Evolutionary conservation across 2,888 invertebrate species (phyloP).

Genomic region (Chydorus sphaericus): DNA sequence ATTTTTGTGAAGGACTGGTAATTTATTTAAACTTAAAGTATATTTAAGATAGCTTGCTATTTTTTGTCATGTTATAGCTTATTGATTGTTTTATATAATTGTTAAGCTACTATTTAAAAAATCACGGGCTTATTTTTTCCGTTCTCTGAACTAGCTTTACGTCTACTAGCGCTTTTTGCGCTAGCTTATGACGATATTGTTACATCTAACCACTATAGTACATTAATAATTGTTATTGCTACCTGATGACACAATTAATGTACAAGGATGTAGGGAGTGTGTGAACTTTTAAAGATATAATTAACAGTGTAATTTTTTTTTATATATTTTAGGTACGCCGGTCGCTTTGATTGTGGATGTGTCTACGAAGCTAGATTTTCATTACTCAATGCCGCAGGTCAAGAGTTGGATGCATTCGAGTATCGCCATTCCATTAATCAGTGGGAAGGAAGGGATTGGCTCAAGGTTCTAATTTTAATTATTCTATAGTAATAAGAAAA

Average conservation of each 20-base stretch:
- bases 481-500: not conserved
- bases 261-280: too few relatives aligned
- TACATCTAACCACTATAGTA: too few relatives aligned
- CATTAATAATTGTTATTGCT: too few relatives aligned
- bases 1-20: constrained; percentile 36
- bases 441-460: constrained; percentile 29
- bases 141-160: too few relatives aligned
- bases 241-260: too few relatives aligned
- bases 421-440: constrained; percentile 22
- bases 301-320: not conserved
- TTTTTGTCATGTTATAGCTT: not conserved
- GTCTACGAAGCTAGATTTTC: constrained; percentile 27
- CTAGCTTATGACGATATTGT: too few relatives aligned
- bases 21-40: constrained; percentile 9
- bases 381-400: constrained; percentile 24
- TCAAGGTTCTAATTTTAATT: constrained; percentile 23
- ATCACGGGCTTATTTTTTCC: not conserved
- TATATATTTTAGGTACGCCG: constrained; percentile 27
- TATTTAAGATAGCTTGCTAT: constrained; percentile 1
- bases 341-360: constrained; percentile 35
- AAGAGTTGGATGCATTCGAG: constrained; percentile 20
- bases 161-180: too few relatives aligned
- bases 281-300: too few relatives aligned
- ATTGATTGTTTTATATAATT: too few relatives aligned
- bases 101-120: too few relatives aligned